Conservation (phyloP, 1,140 invertebrate species). For the Drosophila pseudoananassae region DNA sequence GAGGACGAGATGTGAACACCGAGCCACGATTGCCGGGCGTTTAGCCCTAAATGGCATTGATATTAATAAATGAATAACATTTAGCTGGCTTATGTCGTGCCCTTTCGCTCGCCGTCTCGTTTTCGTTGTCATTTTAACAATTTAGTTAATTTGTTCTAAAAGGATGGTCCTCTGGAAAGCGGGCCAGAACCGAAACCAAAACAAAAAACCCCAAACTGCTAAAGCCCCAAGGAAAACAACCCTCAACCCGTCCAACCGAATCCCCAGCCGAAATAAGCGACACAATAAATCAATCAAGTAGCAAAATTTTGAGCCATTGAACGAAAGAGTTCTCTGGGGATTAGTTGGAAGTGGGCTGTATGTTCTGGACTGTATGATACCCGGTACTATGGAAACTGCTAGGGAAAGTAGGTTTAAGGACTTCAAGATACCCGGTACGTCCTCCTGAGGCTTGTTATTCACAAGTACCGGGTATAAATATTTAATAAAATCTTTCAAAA, state of each 20-base stretch:
- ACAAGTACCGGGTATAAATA: no score
- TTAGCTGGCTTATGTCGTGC: constrained; percentile 22
- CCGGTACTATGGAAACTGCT: neutral
- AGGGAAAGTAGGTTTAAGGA: no score
- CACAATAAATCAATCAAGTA: constrained; percentile 35
- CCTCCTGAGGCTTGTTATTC: no score
- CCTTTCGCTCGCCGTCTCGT: neutral
- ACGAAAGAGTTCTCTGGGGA: neutral
- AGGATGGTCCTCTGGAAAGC: constrained; percentile 1
- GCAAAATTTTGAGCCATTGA: neutral
- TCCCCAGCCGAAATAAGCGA: constrained; percentile 2
- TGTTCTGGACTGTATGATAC: neutral
- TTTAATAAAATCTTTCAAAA: no score
- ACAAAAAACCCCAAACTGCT: neutral
- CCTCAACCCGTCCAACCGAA: constrained; percentile 7
- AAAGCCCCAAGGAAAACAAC: neutral
- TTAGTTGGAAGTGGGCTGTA: neutral
- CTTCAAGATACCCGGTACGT: no score
- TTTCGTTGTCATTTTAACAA: constrained; percentile 19
- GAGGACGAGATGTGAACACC: neutral
- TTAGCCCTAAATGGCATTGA: constrained; percentile 65
- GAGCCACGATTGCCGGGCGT: constrained; percentile 42
- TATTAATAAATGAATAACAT: constrained; percentile 72
- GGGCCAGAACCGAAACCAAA: neutral
- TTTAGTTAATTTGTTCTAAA: constrained; percentile 36